Percentiles rank a stretch among this genome's conserved stretches.
Evolutionary conservation across 2,113 vertebrate species (phyloP).

Genomic region (Nyctibius bracteatus): DNA sequence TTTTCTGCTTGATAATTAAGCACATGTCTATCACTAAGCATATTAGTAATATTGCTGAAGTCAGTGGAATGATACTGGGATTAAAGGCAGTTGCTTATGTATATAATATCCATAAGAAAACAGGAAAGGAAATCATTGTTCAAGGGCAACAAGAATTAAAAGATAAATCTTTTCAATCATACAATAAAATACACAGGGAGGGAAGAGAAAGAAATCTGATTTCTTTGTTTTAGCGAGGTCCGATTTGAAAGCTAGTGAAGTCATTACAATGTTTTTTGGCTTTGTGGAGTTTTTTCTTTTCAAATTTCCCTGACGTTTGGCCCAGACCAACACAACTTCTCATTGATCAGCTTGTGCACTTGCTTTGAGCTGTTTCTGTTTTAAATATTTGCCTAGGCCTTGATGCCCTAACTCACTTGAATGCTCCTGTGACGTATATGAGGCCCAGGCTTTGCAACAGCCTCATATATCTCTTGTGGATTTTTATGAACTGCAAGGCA

Average conservation of each 20-base stretch:
- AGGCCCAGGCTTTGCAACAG: neutral
- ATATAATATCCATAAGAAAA: neutral
- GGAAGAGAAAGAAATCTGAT: neutral
- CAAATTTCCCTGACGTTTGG: neutral
- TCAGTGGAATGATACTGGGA: neutral
- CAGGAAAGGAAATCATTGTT: neutral
- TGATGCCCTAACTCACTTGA: neutral
- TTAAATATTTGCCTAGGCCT: neutral
- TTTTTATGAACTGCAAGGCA: neutral
- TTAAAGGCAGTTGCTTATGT: neutral
- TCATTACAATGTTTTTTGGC: neutral
- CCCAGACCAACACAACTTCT: neutral
- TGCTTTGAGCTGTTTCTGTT: neutral
- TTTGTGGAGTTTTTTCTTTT: neutral
- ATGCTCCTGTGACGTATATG: neutral
- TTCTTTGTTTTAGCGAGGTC: neutral
- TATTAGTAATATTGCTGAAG: neutral
- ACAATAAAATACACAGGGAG: neutral
- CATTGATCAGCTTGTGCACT: neutral
- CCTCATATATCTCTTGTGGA: neutral
- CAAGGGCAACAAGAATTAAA: neutral
- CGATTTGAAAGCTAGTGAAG: neutral
- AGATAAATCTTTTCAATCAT: neutral
- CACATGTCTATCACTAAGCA: neutral
- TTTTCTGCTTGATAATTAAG: constrained; percentile 36